Base-by-base conservation (phyloP, 2,888 invertebrate genomes). In the Cordilura impudica region DNA sequence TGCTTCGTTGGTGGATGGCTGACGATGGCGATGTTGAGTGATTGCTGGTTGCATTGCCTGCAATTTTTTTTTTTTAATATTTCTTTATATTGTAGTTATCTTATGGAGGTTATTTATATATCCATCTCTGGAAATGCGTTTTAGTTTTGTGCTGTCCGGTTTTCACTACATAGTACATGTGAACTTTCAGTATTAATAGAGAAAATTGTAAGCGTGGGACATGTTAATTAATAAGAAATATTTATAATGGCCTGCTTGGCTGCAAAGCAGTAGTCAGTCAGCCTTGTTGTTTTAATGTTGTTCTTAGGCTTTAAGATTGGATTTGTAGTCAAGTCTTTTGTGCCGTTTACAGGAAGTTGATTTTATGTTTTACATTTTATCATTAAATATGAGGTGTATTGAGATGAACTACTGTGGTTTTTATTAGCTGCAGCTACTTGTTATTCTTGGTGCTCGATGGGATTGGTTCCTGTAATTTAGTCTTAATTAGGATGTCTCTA, bases 181-280 rank as follows among this genome's bases (percentile, higher is more conserved):
- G 49, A 78, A 67, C 72, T 72, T 31, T 72, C 67, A 67, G 47
- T 67, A 56, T 72, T 77, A 67, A 54, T 70, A 67, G 47, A 54
- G 61, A 54, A 72, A 61, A 69, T 71, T 67, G 61, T 31, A 43
- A 51, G 82, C 78, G 82, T 82, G 81, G 81, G 81, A 81, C 73
- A 78, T 73, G 58, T 73, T 76, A 76, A 82, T 82, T 82, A 81
- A 76, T 70, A 76, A 49, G 35, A 72, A 67, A 56, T 39, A 29
- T 49, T 51, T 69, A 35, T 19, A 47, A 56, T 39, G 35, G 5
- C 4, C 0, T 12, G 1, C 1, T 26, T 3, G 26, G 26, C 6
- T 26, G 26, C 26, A 39, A 39, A 39, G n/a, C n/a, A 39, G 35
- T n/a, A 39, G 35, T 4, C 12, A n/a, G 12, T 39, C 3, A n/a